Percentiles rank a stretch among this genome's conserved stretches.
These are phyloP conservation scores for Leucophenga montana DNA, from an alignment of 2,888 invertebrate genomes.

Conservation along the genomic window DNA sequence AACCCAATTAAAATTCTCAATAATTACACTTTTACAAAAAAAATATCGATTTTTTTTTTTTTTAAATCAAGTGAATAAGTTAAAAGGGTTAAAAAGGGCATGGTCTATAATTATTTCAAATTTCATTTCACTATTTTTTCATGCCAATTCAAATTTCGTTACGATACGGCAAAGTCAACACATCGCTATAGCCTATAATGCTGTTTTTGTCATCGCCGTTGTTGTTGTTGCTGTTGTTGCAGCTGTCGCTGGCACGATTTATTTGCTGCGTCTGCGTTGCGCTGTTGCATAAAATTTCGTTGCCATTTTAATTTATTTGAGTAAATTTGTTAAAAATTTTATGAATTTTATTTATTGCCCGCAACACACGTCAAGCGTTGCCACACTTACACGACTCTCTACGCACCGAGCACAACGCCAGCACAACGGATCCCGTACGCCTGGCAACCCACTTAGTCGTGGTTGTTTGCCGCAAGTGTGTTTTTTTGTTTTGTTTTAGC, in stretches of 20 bases:
- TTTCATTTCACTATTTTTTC: too few species aligned
- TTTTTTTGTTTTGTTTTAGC: too few species aligned
- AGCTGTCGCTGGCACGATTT: slow-evolving; percentile 41
- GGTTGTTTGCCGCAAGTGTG: slow-evolving; percentile 55
- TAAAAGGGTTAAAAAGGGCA: too few species aligned
- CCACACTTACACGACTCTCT: background rate
- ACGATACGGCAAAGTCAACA: background rate
- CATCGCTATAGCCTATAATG: background rate
- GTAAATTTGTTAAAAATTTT: slow-evolving; percentile 60
- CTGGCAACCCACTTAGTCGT: slow-evolving; percentile 3
- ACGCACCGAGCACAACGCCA: background rate
- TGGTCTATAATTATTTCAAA: too few species aligned
- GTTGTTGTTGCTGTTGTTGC: slow-evolving; percentile 6
- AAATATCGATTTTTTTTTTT: too few species aligned
- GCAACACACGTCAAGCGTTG: background rate
- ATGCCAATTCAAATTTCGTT: too few species aligned
- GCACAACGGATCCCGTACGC: slow-evolving; percentile 20
- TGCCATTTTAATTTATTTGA: slow-evolving; percentile 64
- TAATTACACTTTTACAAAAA: too few species aligned
- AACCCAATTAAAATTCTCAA: background rate
- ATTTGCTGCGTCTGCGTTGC: slow-evolving; percentile 5
- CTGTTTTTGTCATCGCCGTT: slow-evolving; percentile 21
- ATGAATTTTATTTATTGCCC: slow-evolving; percentile 60
- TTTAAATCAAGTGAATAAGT: too few species aligned
- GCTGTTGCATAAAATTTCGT: slow-evolving; percentile 15